Evolutionary conservation across 2,797 vertebrate species (phyloP).

Genomic region (Phrynocephalus vlangalii): DNA sequence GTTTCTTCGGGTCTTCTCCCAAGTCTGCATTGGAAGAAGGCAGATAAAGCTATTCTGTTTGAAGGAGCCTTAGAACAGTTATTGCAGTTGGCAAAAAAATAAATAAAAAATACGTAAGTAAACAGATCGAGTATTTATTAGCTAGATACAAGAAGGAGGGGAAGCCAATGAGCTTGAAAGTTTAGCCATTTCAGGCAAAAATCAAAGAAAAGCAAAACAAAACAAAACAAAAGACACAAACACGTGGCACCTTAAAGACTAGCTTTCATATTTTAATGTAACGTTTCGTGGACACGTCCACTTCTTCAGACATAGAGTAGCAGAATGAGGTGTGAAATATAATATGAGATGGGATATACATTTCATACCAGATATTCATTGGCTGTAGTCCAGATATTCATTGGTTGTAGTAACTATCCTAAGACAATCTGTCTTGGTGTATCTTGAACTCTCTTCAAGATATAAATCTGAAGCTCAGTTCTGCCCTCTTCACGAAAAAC

Average conservation of each 20-base stretch:
- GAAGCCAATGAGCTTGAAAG: constrained; percentile 67
- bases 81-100: constrained; percentile 70
- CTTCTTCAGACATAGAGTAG: no score
- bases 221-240: no score
- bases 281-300: no score
- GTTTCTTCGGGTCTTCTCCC: background rate
- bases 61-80: background rate
- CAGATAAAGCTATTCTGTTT: constrained; percentile 2
- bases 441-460: constrained; percentile 68
- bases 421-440: constrained; percentile 65
- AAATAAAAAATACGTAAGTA: constrained; percentile 74
- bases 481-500: constrained; percentile 63
- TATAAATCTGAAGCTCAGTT: constrained; percentile 72
- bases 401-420: constrained; percentile 68
- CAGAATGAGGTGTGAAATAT: no score
- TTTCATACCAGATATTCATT: no score
- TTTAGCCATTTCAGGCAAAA: background rate
- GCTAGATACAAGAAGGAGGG: constrained; percentile 69
- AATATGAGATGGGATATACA: no score
- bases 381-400: constrained; percentile 53
- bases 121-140: constrained; percentile 74
- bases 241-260: no score
- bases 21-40: background rate
- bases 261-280: no score
- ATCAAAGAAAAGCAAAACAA: no score